Conservation (phyloP, 1,140 invertebrate genomes). For the Drosophila bocqueti region DNA sequence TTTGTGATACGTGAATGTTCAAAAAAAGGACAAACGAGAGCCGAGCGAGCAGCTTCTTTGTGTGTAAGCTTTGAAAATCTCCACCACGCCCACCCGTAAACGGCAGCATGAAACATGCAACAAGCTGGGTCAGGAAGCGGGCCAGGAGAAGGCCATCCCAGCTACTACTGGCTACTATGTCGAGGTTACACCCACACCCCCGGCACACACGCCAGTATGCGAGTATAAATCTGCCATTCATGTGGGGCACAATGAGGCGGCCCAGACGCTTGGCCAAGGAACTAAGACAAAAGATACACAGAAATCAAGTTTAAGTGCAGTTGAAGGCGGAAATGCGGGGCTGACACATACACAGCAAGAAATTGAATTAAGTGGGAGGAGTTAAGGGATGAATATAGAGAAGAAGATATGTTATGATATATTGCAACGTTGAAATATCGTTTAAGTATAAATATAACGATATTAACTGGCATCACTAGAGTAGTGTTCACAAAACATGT, state of each 20-base stretch:
- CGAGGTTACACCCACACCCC: constrained; percentile 57
- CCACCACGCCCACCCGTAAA: constrained; percentile 24
- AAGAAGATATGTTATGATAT: too few relatives aligned
- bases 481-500: too few relatives aligned
- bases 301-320: constrained; percentile 77
- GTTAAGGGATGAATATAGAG: neutral
- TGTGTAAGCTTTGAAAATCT: constrained; percentile 70
- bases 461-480: too few relatives aligned
- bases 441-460: too few relatives aligned
- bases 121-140: constrained; percentile 43
- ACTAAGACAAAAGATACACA: constrained; percentile 65
- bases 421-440: too few relatives aligned
- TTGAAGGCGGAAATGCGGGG: constrained; percentile 55
- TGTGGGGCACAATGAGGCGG: constrained; percentile 52
- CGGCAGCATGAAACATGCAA: constrained; percentile 68
- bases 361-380: neutral
- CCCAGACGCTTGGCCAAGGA: constrained; percentile 53
- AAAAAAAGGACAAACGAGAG: constrained; percentile 20
- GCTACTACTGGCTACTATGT: constrained; percentile 43
- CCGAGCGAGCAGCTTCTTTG: constrained; percentile 47
- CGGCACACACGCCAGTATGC: constrained; percentile 16
- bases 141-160: constrained; percentile 34
- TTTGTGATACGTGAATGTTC: constrained; percentile 54
- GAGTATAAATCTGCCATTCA: constrained; percentile 60
- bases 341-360: constrained; percentile 6